Evolutionary conservation across 2,797 vertebrate genomes (phyloP), one percentile per base, ranked within the genome.

Genomic region (Botia almorhae): DNA sequence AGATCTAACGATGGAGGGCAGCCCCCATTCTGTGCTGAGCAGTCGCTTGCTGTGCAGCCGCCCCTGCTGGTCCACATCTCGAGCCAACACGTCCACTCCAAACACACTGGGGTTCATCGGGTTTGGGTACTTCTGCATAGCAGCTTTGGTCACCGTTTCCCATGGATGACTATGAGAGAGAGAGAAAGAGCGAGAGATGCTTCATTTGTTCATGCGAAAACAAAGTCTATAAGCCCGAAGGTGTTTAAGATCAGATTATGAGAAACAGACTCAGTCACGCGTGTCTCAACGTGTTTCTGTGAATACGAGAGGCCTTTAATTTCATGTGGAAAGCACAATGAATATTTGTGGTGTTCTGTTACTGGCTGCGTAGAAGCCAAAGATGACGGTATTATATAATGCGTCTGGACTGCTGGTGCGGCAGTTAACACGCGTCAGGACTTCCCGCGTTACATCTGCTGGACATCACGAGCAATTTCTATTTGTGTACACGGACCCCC

Each of bases 61-160:
- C 65, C 98, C 97, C 7, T 91, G 91, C 11, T 85, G 82, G 84
- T 99, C 98, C 1, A 98, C 17, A 0, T 84, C 88, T 82, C 98
- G 91, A 88, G 95, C 93, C 89, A 99, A 87, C 6, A 99, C 98
- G 17, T 99, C 98, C 0, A 99, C 97, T 0, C 98, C 98, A 4
- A 98, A 92, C 88, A 99, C 98, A 0, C 91, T 96, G 3, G 98
- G 95, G 88, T 98, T 99, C 98, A 99, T 99, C 17, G 98, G 98
- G 64, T 99, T 99, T 0, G 98, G 98, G 65, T 99, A 99, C 56
- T 99, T 99, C 93, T 96, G 95, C 98, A 99, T 99, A 0, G 98
- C 98, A 17, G 98, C 98, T 4, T 96, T 98, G 14, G 95, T 98
- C 23, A 99, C 98, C 0, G 93, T 99, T 81, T 99, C 97, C 98